phyloP scores from a whole-genome alignment of 2,797 vertebrate genomes.

The Glossophaga mutica region DNA sequence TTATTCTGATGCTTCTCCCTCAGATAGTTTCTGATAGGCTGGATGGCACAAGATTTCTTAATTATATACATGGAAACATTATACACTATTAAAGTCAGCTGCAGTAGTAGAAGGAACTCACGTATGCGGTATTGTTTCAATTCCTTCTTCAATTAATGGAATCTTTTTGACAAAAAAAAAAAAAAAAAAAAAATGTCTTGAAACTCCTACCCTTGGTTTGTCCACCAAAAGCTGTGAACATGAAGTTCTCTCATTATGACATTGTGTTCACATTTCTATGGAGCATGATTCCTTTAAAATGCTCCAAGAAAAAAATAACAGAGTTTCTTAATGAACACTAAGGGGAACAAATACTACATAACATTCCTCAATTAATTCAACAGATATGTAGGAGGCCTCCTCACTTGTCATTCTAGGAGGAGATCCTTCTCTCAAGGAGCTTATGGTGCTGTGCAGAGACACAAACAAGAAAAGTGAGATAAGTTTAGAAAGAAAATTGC shows the following conservation, averaged over 20 bases:
- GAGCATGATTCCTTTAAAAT: not conserved
- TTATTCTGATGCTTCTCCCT: too few relatives aligned
- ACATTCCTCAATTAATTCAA: not conserved
- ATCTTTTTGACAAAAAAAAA: not conserved
- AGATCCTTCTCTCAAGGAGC: not conserved
- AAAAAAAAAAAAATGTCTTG: not conserved
- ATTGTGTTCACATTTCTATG: not conserved
- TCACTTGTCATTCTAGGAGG: not conserved
- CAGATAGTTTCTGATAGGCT: not conserved
- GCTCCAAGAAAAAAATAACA: not conserved
- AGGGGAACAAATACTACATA: accelerated
- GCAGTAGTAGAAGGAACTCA: not conserved
- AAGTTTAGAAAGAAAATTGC: not conserved
- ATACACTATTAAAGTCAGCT: not conserved
- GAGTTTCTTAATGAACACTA: not conserved
- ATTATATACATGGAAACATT: too few relatives aligned
- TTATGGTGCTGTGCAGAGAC: not conserved
- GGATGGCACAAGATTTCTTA: not conserved
- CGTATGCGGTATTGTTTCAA: not conserved
- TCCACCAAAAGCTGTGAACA: not conserved
- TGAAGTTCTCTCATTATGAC: not conserved
- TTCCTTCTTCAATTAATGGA: not conserved
- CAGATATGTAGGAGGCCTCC: not conserved
- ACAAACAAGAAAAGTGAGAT: not conserved
- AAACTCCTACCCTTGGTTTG: not conserved